These are phyloP conservation scores for Tetranychus truncatus DNA, from an alignment of 2,888 invertebrate genomes.

Conservation along the genomic window DNA sequence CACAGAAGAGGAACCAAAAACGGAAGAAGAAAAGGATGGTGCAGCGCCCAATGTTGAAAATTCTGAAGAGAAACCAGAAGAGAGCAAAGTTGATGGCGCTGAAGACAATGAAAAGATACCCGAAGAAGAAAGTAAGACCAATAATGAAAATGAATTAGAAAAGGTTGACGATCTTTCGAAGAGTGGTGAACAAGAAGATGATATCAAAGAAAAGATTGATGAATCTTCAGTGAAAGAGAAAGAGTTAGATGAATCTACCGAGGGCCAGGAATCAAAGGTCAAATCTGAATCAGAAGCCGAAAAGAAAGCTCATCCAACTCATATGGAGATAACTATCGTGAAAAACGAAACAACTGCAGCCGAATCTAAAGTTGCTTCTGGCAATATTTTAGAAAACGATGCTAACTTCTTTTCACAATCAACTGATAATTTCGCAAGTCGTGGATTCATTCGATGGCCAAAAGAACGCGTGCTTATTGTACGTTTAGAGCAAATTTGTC, in stretches of 20 bases:
- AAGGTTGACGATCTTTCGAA: neutral
- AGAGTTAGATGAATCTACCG: neutral
- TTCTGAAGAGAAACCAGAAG: slow-evolving; percentile 17
- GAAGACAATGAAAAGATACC: slow-evolving; percentile 7
- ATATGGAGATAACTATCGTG: neutral
- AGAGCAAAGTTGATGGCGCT: slow-evolving; percentile 4
- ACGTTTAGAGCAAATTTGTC: slow-evolving; percentile 75
- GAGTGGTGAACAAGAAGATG: neutral
- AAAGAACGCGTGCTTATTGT: slow-evolving; percentile 70
- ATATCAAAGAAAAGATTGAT: neutral
- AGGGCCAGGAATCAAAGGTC: slow-evolving; percentile 31
- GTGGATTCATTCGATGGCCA: slow-evolving; percentile 41
- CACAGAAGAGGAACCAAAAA: neutral
- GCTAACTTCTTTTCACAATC: neutral
- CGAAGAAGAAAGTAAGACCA: neutral
- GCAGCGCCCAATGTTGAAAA: neutral
- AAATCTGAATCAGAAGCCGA: slow-evolving; percentile 32
- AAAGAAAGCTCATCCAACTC: slow-evolving; percentile 18
- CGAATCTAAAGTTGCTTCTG: neutral
- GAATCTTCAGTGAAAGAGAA: neutral
- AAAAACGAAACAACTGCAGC: neutral
- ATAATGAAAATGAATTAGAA: neutral
- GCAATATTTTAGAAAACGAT: neutral
- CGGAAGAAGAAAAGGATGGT: neutral
- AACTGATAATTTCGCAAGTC: slow-evolving; percentile 4